These are phyloP conservation scores for Thumatha senex DNA, from an alignment of 2,888 invertebrate genomes.

Conservation along the genomic window DNA sequence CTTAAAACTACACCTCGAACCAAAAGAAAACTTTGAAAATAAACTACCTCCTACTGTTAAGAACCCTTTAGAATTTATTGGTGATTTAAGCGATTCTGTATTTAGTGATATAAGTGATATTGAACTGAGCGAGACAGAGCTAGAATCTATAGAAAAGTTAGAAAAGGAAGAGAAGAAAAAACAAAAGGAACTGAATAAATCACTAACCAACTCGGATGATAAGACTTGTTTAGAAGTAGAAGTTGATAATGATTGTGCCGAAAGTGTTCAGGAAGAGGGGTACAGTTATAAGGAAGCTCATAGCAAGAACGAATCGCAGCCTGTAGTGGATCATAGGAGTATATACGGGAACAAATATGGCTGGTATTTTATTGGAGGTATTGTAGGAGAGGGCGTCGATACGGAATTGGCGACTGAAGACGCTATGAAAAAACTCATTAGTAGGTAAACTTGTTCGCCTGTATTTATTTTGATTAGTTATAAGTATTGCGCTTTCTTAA, in stretches of 20 bases:
- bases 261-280: conserved; percentile 56
- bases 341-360: conserved; percentile 88
- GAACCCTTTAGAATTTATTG: conserved; percentile 84
- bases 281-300: conserved; percentile 72
- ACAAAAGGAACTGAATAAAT: conserved; percentile 69
- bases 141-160: conserved; percentile 83
- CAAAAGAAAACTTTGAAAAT: conserved; percentile 78
- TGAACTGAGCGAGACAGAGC: conserved; percentile 84
- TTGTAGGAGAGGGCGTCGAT: conserved; percentile 87
- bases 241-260: conserved; percentile 52
- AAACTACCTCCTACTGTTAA: conserved; percentile 77
- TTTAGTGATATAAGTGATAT: conserved; percentile 86
- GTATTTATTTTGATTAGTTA: conserved; percentile 48
- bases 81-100: conserved; percentile 85
- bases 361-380: conserved; percentile 93
- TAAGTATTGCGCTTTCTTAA: too few species aligned
- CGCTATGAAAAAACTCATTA: conserved; percentile 90
- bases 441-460: conserved; percentile 86
- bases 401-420: conserved; percentile 86
- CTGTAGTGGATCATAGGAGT: conserved; percentile 84
- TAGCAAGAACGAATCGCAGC: conserved; percentile 82
- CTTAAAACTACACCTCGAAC: conserved; percentile 91
- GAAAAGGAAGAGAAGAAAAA: conserved; percentile 75
- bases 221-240: conserved; percentile 51
- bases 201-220: conserved; percentile 65